Percentiles rank a stretch among this genome's conserved stretches.
phyloP scores from a whole-genome alignment of 2,113 vertebrate genomes.

The Actenoides lindsayi region DNA sequence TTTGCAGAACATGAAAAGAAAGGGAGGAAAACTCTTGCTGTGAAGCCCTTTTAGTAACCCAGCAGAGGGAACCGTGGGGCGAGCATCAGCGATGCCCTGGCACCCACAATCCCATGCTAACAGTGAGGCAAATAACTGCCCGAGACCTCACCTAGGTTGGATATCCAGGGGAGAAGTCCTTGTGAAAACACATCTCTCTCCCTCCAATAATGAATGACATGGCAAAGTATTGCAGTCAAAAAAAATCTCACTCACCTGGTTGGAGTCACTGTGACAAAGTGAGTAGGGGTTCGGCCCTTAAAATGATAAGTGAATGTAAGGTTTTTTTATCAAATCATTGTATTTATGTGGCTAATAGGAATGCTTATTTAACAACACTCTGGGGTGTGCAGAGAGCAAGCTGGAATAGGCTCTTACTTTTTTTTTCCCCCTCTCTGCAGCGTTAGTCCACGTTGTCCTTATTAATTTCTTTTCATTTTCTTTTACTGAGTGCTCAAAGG shows the following conservation, averaged over 20 bases:
- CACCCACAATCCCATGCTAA: neutral
- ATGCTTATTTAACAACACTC: constrained; percentile 32
- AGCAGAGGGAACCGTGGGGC: neutral
- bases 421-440: neutral
- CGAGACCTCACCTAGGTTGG: rapidly evolving
- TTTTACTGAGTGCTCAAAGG: constrained; percentile 57
- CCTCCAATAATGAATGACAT: neutral
- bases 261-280: neutral
- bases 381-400: neutral
- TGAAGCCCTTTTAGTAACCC: neutral
- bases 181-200: neutral
- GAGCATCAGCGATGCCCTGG: neutral
- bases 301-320: neutral
- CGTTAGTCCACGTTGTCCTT: constrained; percentile 15
- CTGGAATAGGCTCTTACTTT: neutral
- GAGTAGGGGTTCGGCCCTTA: neutral
- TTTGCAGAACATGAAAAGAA: neutral
- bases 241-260: neutral
- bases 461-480: constrained; percentile 64
- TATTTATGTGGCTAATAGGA: neutral
- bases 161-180: neutral
- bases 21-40: neutral
- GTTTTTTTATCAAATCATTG: neutral
- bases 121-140: neutral
- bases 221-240: neutral